These are phyloP conservation scores for Zingel zingel DNA, from an alignment of 2,113 vertebrate species.

Conservation along the genomic window DNA sequence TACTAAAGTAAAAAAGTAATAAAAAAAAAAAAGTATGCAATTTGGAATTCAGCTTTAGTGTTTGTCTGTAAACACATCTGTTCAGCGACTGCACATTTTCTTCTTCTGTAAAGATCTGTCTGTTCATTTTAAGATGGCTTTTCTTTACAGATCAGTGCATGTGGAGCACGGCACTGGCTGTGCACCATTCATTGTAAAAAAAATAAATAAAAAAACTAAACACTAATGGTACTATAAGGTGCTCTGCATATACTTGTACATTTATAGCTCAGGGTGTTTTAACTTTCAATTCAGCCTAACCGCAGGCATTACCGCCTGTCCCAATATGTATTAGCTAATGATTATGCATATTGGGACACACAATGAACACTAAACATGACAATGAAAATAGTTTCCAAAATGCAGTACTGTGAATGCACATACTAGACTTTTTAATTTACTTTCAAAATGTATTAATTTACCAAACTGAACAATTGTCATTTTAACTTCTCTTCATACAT, in stretches of 20 bases:
- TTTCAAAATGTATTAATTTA: background rate
- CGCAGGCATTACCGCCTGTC: background rate
- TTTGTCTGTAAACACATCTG: background rate
- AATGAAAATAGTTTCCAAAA: background rate
- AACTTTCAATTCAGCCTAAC: background rate
- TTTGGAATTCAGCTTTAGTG: no score
- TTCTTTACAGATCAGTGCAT: background rate
- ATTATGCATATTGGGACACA: background rate
- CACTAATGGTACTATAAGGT: conserved; percentile 15
- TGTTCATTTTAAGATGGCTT: background rate
- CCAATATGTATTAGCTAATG: no score
- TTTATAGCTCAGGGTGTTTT: conserved; percentile 4
- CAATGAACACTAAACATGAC: background rate
- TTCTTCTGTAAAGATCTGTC: background rate
- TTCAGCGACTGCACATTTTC: background rate
- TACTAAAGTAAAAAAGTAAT: no score
- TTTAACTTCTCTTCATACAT: background rate
- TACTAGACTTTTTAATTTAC: background rate
- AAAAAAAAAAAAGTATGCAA: no score
- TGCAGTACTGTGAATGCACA: background rate
- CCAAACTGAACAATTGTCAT: background rate
- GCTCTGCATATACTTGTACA: background rate
- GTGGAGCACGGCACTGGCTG: background rate
- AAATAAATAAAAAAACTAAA: background rate
- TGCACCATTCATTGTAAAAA: background rate